These are phyloP conservation scores for Ptilorrhoa leucosticta DNA, from an alignment of 2,113 vertebrate genomes.

Conservation along the genomic window DNA sequence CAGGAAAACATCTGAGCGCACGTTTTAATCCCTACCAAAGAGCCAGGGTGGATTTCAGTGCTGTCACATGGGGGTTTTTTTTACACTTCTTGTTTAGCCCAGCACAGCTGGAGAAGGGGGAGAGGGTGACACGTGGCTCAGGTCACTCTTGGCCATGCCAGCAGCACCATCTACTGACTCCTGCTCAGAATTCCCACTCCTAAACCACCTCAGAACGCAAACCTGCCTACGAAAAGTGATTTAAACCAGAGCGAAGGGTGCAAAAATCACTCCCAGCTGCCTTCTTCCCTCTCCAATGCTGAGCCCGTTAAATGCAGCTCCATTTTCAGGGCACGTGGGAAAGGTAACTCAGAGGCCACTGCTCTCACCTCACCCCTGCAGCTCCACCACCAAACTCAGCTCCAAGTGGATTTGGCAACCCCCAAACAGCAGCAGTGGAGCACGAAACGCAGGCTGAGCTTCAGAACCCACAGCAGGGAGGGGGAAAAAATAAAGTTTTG, in stretches of 20 bases:
- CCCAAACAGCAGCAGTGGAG: not conserved
- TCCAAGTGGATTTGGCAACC: not conserved
- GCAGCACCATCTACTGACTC: conserved; percentile 42
- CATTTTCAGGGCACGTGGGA: not conserved
- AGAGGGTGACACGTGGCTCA: not conserved
- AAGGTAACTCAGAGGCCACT: not conserved
- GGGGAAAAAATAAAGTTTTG: not conserved
- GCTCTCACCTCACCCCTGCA: not conserved
- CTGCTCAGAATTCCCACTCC: not conserved
- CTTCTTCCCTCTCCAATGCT: not conserved
- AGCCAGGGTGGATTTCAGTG: rapidly evolving
- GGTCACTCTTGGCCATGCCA: not conserved
- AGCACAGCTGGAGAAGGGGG: not conserved
- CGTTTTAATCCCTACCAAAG: not conserved
- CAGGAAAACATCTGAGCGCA: not conserved
- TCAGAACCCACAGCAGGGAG: not conserved
- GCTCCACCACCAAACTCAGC: not conserved
- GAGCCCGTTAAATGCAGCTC: not conserved
- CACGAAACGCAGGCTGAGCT: not conserved
- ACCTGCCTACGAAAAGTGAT: not conserved
- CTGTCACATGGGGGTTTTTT: rapidly evolving
- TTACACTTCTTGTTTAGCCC: not conserved
- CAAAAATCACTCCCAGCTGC: not conserved
- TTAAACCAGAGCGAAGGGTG: not conserved
- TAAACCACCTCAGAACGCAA: rapidly evolving